phyloP scores from a whole-genome alignment of 2,113 vertebrate genomes.

The Hyperopisus bebe region DNA sequence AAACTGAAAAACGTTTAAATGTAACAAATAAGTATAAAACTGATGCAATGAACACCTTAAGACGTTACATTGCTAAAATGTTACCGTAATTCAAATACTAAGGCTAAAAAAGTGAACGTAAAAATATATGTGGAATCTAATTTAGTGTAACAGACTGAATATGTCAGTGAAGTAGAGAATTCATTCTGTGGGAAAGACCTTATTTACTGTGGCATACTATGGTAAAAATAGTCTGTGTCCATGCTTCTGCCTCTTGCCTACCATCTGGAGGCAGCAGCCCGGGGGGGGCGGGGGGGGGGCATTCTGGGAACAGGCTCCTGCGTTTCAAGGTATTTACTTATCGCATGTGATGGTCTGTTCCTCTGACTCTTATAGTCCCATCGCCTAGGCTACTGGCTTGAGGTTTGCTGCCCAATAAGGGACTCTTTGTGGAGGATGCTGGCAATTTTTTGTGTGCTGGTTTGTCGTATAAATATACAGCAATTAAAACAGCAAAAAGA shows the following conservation, averaged over 20 bases:
- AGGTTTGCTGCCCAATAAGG: background rate
- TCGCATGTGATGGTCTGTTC: background rate
- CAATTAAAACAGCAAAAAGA: background rate
- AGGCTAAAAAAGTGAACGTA: background rate
- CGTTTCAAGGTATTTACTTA: constrained; percentile 11
- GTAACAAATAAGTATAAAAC: background rate
- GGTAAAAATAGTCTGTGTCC: background rate
- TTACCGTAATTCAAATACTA: background rate
- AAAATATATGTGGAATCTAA: background rate
- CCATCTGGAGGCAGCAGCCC: background rate
- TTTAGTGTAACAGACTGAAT: background rate
- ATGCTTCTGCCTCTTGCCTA: background rate
- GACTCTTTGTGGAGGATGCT: background rate
- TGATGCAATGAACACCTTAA: background rate
- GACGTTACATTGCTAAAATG: background rate
- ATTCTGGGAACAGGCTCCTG: background rate
- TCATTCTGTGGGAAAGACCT: background rate
- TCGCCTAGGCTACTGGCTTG: background rate
- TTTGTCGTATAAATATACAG: background rate
- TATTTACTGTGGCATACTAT: background rate
- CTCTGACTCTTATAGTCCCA: background rate
- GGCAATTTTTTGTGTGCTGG: background rate
- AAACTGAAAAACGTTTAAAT: background rate
- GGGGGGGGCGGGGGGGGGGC: background rate
- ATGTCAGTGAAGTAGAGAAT: background rate